Evolutionary conservation across 2,113 vertebrate genomes (phyloP).

Genomic region (Scomber colias): DNA sequence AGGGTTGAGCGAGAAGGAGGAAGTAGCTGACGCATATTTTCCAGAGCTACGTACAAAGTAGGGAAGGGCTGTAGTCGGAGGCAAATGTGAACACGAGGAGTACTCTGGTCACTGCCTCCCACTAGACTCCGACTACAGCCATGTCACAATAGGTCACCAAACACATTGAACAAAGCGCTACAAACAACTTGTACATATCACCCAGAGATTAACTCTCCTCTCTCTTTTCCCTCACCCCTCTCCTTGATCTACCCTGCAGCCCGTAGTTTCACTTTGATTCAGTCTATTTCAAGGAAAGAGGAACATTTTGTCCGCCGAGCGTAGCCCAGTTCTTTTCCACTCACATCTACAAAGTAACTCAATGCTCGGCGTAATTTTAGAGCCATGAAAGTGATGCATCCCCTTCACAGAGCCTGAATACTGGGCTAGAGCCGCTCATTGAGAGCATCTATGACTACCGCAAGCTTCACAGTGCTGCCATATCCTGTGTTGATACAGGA

Average conservation of each 20-base stretch:
- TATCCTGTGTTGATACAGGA: conserved; percentile 75
- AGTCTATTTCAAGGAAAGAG: not conserved
- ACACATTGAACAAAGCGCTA: not conserved
- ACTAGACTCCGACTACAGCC: not conserved
- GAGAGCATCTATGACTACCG: conserved; percentile 43
- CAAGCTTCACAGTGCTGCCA: conserved; percentile 43
- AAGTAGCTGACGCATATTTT: conserved; percentile 77
- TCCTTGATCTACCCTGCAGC: not conserved
- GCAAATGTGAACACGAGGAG: not conserved
- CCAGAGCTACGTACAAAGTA: conserved; percentile 53
- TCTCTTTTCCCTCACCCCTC: not conserved
- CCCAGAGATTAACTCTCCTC: not conserved
- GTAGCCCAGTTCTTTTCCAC: conserved; percentile 1
- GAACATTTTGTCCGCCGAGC: not conserved
- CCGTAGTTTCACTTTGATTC: not conserved
- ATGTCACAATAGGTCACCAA: not conserved
- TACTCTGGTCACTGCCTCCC: not conserved
- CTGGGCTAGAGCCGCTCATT: conserved; percentile 21
- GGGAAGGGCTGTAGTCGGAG: conserved; percentile 44
- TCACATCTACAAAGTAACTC: conserved; percentile 1
- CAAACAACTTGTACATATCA: not conserved
- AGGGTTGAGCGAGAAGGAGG: conserved; percentile 53
- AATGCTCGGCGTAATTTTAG: conserved; percentile 29
- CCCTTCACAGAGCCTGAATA: conserved; percentile 8
- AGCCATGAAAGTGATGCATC: conserved; percentile 30